Percentiles rank a stretch among this genome's conserved stretches.
These are phyloP conservation scores for Sisor rabdophorus DNA, from an alignment of 2,113 vertebrate genomes.

Conservation along the genomic window DNA sequence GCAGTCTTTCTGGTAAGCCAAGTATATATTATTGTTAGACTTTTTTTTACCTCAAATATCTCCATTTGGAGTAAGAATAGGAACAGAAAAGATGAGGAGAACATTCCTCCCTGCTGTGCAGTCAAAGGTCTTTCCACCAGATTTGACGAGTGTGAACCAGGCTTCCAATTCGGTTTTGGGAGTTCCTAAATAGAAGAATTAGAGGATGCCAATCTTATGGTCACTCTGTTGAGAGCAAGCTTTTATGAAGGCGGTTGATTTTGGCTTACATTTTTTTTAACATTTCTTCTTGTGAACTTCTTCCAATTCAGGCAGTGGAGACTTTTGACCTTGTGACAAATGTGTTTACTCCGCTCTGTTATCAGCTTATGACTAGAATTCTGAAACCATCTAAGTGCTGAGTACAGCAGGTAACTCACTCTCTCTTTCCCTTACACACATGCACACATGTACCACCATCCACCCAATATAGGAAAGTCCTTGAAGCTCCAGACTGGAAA, in stretches of 20 bases:
- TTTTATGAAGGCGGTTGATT: conserved; percentile 42
- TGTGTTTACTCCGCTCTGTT: conserved; percentile 49
- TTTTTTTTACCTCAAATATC: background rate
- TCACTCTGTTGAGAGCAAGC: conserved; percentile 42
- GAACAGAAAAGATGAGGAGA: background rate
- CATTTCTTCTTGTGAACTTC: conserved; percentile 51
- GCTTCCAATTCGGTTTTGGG: conserved; percentile 1
- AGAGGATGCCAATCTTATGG: conserved; percentile 33
- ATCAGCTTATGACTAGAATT: conserved; percentile 52
- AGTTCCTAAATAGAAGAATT: conserved; percentile 27
- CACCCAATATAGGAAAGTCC: conserved; percentile 67
- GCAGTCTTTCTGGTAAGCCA: conserved; percentile 15
- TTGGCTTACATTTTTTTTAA: conserved; percentile 42
- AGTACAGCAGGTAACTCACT: conserved; percentile 46
- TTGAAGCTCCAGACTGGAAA: conserved; percentile 62
- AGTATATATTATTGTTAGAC: conserved; percentile 19
- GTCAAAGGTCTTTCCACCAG: background rate
- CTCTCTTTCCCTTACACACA: conserved; percentile 45
- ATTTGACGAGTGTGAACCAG: conserved; percentile 1
- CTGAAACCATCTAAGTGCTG: conserved; percentile 48
- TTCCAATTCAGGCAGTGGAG: conserved; percentile 49
- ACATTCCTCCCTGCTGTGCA: conserved; percentile 20
- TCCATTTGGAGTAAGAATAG: background rate
- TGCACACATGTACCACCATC: conserved; percentile 42
- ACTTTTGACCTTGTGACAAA: conserved; percentile 51